Base-by-base conservation (phyloP, 1,140 invertebrate genomes). In the Bicyclus anynana region DNA sequence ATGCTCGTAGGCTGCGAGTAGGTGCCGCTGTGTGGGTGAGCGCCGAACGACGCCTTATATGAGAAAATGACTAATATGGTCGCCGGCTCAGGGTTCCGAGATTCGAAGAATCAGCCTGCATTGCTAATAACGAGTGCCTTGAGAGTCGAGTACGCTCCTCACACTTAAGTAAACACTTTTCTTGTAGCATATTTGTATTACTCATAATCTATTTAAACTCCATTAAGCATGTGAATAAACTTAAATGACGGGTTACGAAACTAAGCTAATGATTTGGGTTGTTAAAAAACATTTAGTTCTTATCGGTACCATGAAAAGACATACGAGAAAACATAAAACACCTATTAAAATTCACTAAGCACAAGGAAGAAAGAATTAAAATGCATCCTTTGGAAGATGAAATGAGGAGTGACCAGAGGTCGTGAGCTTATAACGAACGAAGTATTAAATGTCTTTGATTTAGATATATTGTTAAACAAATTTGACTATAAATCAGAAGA, bases 61-160 rank as follows among this genome's bases (percentile, higher is more conserved):
- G 74, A 73, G 65, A 65, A 81, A 79, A 73, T 82, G 81, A 79
- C 76, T 84, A 78, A 78, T 69, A 75, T 71, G 68, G 67, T 55
- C 16, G 50, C 54, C 21, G 60, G 67, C 61, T 75, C 71, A 77
- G 69, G 67, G 75, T 55, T 70, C 49, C 53, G 56, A 67, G 61
- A 65, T 59, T 59, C 56, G 33, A 48, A 53, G 62, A 64, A 59
- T 53, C 40, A 20, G 44, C 18, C 46, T 53, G 37, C 58, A 62
- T 62, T 53, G 59, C 63, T 55, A 66, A 62, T 62, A 58, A 54
- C 35, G 23, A 56, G 53, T 50, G 42, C 50, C 51, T 62, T 62
- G 23, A 7, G 23, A 23, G 23, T 23, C 7, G 33, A 62, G 44
- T 52, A 13, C 16, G 35, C 2, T 9, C 7, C 35, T 38, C 13